Evolutionary conservation across 2,113 vertebrate genomes (phyloP), one percentile per base, ranked within the genome.

Genomic region (Nycticorax nycticorax): DNA sequence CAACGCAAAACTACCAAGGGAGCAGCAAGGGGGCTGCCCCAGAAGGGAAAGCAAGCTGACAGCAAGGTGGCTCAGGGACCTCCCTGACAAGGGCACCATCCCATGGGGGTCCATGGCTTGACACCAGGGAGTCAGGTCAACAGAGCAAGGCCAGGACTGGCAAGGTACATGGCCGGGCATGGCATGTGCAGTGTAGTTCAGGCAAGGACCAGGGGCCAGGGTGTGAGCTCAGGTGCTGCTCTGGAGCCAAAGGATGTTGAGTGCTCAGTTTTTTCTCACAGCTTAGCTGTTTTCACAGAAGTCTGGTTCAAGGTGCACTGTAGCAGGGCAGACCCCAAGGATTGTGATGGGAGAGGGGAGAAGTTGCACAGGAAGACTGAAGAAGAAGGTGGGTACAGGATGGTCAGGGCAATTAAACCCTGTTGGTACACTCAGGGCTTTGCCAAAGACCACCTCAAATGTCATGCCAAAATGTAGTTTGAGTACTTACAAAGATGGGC

Each of bases 391-490:
- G 3, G 5, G 4, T 39, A 18, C 19, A 72, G 62, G 14, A 14
- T 89, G 33, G 9, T 43, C 53, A 56, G 33, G 27, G 30, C 20
- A 69, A 30, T 60, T 69, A 52, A 30, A 64, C 6, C 9, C 22
- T 59, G 22, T 6, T 78, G 18, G 13, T 79, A 22, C 8, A 23
- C 17, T 43, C 48, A 37, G 57, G 30, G 13, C 48, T 92, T 80
- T 35, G 23, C 35, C 33, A 72, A 56, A 90, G 37, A 41, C 12
- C 32, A 45, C 17, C 32, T 76, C 37, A 71, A 63, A 78, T 19
- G 6, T 30, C n/a, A 8, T 35, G 12, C 28, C 23, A 71, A 91
- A 89, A n/a, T 0, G 0, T 30, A 41, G 30, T 41, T 28, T 53
- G 27, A 72, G 21, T 64, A 37, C 52, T 77, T 89, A 30, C 9